These are phyloP conservation scores for Athrips mouffetella DNA, from an alignment of 2,888 invertebrate genomes.

Conservation along the genomic window DNA sequence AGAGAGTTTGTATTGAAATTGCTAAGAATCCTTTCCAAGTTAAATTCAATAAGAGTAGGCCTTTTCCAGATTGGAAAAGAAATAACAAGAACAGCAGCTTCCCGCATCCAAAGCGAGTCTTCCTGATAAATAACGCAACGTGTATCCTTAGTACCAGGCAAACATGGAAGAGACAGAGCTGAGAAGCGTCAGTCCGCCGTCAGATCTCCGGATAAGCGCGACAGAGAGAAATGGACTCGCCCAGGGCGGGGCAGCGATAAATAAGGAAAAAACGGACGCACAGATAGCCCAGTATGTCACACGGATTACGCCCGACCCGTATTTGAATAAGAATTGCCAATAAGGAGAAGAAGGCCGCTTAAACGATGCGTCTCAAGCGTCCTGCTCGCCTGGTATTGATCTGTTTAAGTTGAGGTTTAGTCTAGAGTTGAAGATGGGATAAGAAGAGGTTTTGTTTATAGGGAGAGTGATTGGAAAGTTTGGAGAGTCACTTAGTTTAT, in stretches of 20 bases:
- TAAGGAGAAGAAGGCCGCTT: conserved; percentile 51
- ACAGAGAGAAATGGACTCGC: conserved; percentile 71
- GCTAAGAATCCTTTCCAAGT: background rate
- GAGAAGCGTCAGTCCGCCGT: conserved; percentile 65
- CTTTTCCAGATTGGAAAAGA: background rate
- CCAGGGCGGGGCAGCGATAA: conserved; percentile 56
- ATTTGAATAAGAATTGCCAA: conserved; percentile 76
- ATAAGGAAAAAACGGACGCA: conserved; percentile 66
- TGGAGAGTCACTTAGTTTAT: conserved; percentile 11
- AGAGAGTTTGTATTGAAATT: background rate
- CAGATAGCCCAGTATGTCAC: conserved; percentile 68
- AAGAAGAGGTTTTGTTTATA: conserved; percentile 27
- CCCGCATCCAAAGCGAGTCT: background rate
- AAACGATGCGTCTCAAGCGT: conserved; percentile 51
- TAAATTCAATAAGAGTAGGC: conserved; percentile 1
- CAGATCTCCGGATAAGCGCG: conserved; percentile 70
- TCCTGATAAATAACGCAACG: conserved; percentile 15
- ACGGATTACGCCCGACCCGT: conserved; percentile 62
- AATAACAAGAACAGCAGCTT: too few relatives aligned
- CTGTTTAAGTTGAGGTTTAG: conserved; percentile 37
- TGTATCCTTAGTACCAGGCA: conserved; percentile 34
- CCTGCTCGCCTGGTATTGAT: conserved; percentile 58
- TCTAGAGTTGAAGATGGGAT: conserved; percentile 4
- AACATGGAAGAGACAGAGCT: conserved; percentile 41
- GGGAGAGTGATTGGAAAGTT: conserved; percentile 18